Evolutionary conservation across 1,140 invertebrate species (phyloP).

Genomic region (Thaumatotibia leucotreta): DNA sequence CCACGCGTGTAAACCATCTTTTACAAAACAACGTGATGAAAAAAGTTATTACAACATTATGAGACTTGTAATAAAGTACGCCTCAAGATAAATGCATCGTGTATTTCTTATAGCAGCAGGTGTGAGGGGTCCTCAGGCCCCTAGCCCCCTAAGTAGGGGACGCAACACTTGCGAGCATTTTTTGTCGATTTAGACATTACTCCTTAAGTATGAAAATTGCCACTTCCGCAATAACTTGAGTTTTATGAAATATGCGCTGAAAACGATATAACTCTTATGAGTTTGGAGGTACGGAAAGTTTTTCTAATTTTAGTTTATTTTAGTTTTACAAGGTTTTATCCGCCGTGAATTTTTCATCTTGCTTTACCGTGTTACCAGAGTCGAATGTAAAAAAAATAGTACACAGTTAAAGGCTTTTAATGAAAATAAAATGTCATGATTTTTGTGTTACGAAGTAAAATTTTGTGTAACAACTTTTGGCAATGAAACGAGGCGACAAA

Average conservation of each 20-base stretch:
- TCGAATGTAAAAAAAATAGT: too few relatives aligned
- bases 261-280: neutral
- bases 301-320: too few relatives aligned
- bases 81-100: neutral
- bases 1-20: too few relatives aligned
- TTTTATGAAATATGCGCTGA: neutral
- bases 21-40: neutral
- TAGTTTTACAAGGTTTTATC: too few relatives aligned
- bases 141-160: slow-evolving; percentile 28
- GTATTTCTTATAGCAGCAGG: slow-evolving; percentile 8
- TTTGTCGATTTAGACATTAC: slow-evolving; percentile 48
- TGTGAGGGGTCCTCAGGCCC: slow-evolving; percentile 26
- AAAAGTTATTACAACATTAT: neutral
- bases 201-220: slow-evolving; percentile 19
- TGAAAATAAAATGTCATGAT: too few relatives aligned
- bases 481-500: too few relatives aligned
- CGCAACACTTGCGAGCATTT: slow-evolving; percentile 29
- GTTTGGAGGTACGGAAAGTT: neutral
- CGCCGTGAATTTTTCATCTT: too few relatives aligned
- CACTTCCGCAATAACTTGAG: slow-evolving; percentile 5
- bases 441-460: too few relatives aligned
- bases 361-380: too few relatives aligned
- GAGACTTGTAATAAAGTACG: neutral
- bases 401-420: too few relatives aligned
- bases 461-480: too few relatives aligned